phyloP scores from a whole-genome alignment of 2,888 invertebrate genomes.

The Pristionchus exspectatus region DNA sequence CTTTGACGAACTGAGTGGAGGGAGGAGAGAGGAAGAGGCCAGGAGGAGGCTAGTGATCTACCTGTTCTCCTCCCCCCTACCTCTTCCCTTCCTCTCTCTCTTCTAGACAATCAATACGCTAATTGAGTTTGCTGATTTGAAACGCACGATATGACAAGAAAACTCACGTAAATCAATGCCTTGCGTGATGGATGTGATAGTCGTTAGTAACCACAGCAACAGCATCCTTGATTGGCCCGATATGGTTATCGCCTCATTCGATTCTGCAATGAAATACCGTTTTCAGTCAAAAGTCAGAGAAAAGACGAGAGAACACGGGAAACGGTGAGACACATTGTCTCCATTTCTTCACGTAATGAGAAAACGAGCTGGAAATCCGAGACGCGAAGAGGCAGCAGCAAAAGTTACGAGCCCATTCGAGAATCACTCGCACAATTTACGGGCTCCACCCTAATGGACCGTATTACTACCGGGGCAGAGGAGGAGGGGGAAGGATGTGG shows the following conservation, averaged over 20 bases:
- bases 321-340: background rate
- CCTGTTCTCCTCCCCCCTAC: too few relatives aligned
- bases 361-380: slow-evolving; percentile 6
- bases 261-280: background rate
- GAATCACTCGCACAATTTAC: background rate
- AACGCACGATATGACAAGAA: background rate
- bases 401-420: slow-evolving; percentile 39
- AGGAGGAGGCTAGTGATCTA: too few relatives aligned
- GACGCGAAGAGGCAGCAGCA: background rate
- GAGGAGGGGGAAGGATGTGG: background rate
- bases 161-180: slow-evolving; percentile 31
- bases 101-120: too few relatives aligned
- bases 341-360: background rate
- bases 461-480: background rate
- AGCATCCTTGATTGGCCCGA: too few relatives aligned
- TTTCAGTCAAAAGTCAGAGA: background rate
- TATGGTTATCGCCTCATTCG: slow-evolving; percentile 2
- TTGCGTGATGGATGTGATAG: background rate
- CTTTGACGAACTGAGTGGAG: too few relatives aligned
- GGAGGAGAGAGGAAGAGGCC: too few relatives aligned
- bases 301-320: background rate
- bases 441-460: slow-evolving; percentile 34
- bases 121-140: too few relatives aligned
- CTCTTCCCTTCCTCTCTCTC: too few relatives aligned
- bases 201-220: background rate